Evolutionary conservation across 2,113 vertebrate species (phyloP), one percentile per base, ranked within the genome.

Genomic region (Petaurus breviceps): DNA sequence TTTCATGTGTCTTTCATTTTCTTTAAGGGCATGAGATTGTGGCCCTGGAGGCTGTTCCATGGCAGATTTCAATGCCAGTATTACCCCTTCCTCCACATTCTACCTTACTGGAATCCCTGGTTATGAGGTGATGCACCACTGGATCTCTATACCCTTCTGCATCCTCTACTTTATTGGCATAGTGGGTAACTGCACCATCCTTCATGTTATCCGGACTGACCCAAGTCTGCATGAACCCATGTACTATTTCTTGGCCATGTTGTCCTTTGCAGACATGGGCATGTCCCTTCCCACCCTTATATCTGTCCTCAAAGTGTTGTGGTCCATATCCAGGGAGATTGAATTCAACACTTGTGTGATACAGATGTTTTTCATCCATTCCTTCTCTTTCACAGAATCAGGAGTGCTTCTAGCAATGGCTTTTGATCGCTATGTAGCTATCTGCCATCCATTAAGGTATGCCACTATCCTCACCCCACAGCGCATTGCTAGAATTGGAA

Each of bases 231-330:
- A 97, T 0, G 90, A 98, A 43, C 96, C 97, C 47, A 97, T 96
- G 96, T 96, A 95, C 49, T 97, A 96, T 90, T 97, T 98, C 84
- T 95, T 98, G 55, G 96, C 94, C n/a, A 97, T 98, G 94, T 95
- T 97, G n/a, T 97, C 97, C 3, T 47, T 98, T 51, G 96, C 95
- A 14, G 97, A 98, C 57, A 95, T 98, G 92, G 92, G 95, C 61
- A 97, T 97, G 96, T 97, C 95, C 84, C 31, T 97, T 7, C 89
- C 95, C 2, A 93, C 97, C 3, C 57, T 96, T 92, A 9, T 46
- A 51, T 49, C 97, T 23, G 77, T 98, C 2, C 95, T 97, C 47
- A 92, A 96, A 10, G 97, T 98, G 11, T 51, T 98, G 51, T 97
- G 97, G 94, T 97, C 97, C 51, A 96, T 97, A 84, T 97, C 96